Conservation (phyloP, 2,888 invertebrate genomes). For the Synergus itoensis region DNA sequence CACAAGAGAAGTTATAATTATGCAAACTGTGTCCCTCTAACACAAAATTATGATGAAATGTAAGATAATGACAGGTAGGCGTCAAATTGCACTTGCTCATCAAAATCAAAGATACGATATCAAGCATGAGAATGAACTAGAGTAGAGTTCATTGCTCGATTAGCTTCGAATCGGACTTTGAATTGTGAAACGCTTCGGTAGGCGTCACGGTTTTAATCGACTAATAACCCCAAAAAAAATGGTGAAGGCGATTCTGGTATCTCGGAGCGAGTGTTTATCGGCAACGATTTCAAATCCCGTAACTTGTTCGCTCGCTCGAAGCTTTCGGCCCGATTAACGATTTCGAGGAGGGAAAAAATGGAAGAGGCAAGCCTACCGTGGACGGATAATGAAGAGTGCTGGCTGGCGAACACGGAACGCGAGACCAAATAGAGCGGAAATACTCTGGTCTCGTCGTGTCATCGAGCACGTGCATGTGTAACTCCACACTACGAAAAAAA, state of each 20-base stretch:
- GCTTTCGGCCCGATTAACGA: constrained; percentile 4
- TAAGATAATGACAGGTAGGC: neutral
- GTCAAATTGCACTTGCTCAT: neutral
- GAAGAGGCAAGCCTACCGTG: neutral
- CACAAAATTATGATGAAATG: neutral
- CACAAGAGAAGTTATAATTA: neutral
- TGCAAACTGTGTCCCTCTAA: neutral
- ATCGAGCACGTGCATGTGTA: neutral
- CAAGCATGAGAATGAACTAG: neutral
- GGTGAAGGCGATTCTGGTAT: neutral
- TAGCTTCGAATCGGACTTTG: constrained; percentile 20
- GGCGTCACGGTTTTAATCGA: constrained; percentile 13
- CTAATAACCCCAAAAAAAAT: constrained; percentile 19
- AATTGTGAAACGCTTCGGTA: constrained; percentile 8
- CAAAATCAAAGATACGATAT: neutral
- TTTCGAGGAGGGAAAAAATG: neutral
- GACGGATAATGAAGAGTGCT: neutral
- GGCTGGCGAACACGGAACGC: neutral
- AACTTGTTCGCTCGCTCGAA: neutral
- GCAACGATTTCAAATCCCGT: neutral
- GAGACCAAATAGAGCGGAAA: constrained; percentile 7
- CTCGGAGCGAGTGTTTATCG: neutral
- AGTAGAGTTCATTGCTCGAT: constrained; percentile 22
- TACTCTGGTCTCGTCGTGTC: neutral
- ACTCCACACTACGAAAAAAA: neutral